Percentiles rank a stretch among this genome's conserved stretches.
Conservation (phyloP, 2,888 invertebrate genomes). For the Eucriotettix oculatus region DNA sequence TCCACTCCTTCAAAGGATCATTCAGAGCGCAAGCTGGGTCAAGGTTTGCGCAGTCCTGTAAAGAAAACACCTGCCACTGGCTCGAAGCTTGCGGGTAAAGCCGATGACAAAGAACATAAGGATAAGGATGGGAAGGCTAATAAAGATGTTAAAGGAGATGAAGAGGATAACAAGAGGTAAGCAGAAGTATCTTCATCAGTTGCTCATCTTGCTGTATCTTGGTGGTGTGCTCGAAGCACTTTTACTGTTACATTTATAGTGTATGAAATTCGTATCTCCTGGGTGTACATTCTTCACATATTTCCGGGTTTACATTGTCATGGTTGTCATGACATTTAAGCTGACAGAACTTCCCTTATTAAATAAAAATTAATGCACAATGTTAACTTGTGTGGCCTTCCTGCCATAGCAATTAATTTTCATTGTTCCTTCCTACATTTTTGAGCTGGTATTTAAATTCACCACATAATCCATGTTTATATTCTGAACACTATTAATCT, state of each 20-base stretch:
- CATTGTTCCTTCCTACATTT: no score
- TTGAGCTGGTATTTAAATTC: no score
- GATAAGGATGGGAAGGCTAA: slow-evolving; percentile 5
- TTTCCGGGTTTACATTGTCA: no score
- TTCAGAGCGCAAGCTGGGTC: slow-evolving; percentile 5
- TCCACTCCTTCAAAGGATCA: slow-evolving; percentile 2
- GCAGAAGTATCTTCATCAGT: slow-evolving; percentile 3
- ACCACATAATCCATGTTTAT: no score
- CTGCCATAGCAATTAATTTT: no score
- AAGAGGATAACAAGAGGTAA: slow-evolving; percentile 8
- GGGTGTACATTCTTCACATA: not conserved
- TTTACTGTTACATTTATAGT: not conserved
- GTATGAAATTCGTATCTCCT: not conserved
- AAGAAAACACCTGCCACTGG: slow-evolving; percentile 3
- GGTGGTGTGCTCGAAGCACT: no score
- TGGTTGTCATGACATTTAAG: no score
- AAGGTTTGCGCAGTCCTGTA: slow-evolving; percentile 8
- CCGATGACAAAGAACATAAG: slow-evolving; percentile 5
- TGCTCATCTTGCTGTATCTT: not conserved
- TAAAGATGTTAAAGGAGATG: slow-evolving; percentile 2
- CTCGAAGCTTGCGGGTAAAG: slow-evolving; percentile 4
- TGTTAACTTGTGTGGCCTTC: no score
- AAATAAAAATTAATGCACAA: no score
- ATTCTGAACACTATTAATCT: no score
- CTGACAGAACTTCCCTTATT: no score